Evolutionary conservation across 2,113 vertebrate species (phyloP).

Genomic region (Noctilio leporinus): DNA sequence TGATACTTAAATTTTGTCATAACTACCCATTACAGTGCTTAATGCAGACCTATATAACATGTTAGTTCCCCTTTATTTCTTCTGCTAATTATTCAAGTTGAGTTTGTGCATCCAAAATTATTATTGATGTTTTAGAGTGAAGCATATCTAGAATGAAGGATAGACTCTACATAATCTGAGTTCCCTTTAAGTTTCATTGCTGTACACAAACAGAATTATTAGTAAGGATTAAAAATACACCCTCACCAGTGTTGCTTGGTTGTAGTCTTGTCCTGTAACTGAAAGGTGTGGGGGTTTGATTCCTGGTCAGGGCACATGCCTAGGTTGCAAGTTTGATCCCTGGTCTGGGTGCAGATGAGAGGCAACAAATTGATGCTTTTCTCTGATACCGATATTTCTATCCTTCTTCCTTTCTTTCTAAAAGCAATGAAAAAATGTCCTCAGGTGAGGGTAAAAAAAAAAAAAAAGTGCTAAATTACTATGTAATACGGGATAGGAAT

Average conservation of each 20-base stretch:
- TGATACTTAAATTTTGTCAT: neutral
- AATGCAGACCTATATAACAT: neutral
- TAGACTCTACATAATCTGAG: neutral
- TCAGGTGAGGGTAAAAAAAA: too few relatives aligned
- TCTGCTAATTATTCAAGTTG: neutral
- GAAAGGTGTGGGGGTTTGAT: too few relatives aligned
- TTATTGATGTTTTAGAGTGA: neutral
- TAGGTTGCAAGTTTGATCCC: too few relatives aligned
- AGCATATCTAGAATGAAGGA: neutral
- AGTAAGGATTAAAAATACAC: neutral
- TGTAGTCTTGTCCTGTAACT: too few relatives aligned
- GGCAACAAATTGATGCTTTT: too few relatives aligned
- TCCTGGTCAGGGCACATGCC: too few relatives aligned
- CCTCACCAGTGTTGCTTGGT: too few relatives aligned
- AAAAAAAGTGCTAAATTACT: neutral
- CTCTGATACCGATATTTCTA: too few relatives aligned
- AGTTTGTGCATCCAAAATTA: neutral
- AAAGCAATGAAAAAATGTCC: too few relatives aligned
- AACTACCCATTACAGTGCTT: neutral
- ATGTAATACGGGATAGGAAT: neutral
- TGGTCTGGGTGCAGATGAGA: too few relatives aligned
- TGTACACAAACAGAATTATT: neutral
- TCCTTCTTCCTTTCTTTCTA: too few relatives aligned
- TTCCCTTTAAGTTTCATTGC: constrained; percentile 4
- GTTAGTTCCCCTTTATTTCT: neutral